Evolutionary conservation across 2,113 vertebrate genomes (phyloP).

Genomic region (Halichoerus grypus): DNA sequence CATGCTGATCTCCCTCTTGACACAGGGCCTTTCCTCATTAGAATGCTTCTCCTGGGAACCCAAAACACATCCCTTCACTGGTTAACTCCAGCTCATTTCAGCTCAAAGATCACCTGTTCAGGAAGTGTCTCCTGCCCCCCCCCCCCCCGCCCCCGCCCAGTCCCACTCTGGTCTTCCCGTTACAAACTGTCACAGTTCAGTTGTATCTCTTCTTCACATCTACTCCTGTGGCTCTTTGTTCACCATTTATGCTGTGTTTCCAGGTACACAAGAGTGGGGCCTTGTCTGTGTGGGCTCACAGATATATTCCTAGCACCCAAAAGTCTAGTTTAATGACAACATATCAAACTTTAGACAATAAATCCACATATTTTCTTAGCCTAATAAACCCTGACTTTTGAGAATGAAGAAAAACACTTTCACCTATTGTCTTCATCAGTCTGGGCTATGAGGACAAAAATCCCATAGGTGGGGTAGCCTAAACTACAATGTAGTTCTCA

Average conservation of each 20-base stretch:
- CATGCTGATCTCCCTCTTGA: background rate
- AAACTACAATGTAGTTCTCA: background rate
- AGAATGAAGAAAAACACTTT: constrained; percentile 20
- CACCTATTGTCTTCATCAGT: background rate
- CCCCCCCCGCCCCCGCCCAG: too few relatives aligned
- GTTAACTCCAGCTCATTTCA: background rate
- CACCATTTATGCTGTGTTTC: background rate
- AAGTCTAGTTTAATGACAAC: background rate
- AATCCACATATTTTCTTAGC: background rate
- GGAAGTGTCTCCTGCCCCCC: background rate
- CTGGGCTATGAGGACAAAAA: background rate
- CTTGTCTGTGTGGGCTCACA: background rate
- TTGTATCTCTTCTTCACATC: background rate
- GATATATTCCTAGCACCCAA: background rate
- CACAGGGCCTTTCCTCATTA: background rate
- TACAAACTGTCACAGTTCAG: background rate
- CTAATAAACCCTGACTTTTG: background rate
- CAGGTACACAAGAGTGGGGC: too few relatives aligned
- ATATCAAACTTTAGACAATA: background rate
- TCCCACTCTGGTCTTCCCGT: background rate
- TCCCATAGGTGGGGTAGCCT: too few relatives aligned
- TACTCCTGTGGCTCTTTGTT: background rate
- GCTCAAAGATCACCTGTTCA: background rate
- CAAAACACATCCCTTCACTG: background rate
- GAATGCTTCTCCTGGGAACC: background rate